Percentiles rank a stretch among this genome's conserved stretches.
These are phyloP conservation scores for Pseudachorutes palmiensis DNA, from an alignment of 1,140 invertebrate genomes.

Conservation along the genomic window DNA sequence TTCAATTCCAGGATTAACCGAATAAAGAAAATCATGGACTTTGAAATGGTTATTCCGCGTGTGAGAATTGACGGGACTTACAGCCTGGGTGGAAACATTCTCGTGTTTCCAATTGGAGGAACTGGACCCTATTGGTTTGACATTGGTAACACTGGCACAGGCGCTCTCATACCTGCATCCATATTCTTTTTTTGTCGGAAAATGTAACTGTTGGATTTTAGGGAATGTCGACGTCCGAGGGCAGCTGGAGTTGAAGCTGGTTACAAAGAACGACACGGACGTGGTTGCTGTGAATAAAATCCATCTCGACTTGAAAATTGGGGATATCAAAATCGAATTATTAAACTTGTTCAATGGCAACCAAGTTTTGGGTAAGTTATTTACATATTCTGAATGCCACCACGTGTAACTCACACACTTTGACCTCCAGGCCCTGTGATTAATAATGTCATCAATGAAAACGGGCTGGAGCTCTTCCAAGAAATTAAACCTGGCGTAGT, in stretches of 20 bases:
- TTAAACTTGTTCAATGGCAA: constrained; percentile 28
- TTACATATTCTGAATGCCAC: not conserved
- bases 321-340: constrained; percentile 20
- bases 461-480: constrained; percentile 21
- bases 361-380: constrained; percentile 22
- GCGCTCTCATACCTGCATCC: not conserved
- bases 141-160: constrained; percentile 14
- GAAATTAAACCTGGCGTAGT: constrained; percentile 24
- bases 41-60: constrained; percentile 18
- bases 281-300: constrained; percentile 19
- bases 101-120: constrained; percentile 27
- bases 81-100: constrained; percentile 22
- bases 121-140: constrained; percentile 29
- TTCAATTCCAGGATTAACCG: constrained; percentile 23
- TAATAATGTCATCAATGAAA: constrained; percentile 26
- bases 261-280: not conserved
- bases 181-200: not conserved
- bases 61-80: constrained; percentile 25
- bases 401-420: not conserved
- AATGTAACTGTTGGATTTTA: not conserved
- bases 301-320: constrained; percentile 22
- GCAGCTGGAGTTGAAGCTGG: constrained; percentile 14
- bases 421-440: constrained; percentile 22
- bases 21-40: constrained; percentile 11
- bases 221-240: not conserved